These are phyloP conservation scores for Crambe crambe DNA, from an alignment of 37 sponge, comb jelly and placozoan genomes.

Conservation along the genomic window DNA sequence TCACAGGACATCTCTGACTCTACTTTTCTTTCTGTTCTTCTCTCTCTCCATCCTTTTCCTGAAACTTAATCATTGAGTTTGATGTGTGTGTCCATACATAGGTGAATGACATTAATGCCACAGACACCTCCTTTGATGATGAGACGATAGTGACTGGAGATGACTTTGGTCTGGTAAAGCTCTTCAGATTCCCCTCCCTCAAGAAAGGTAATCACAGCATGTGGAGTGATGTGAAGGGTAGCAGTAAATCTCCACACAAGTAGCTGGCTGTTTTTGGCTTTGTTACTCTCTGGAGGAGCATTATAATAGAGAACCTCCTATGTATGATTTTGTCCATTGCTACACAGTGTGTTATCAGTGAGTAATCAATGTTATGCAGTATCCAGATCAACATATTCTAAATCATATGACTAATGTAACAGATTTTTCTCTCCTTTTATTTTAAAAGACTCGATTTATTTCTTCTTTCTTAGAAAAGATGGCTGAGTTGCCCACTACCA, in stretches of 20 bases:
- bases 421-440: too few relatives aligned
- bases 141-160: slow-evolving; percentile 91
- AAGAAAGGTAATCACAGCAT: slow-evolving; percentile 78
- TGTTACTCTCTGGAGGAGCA: too few relatives aligned
- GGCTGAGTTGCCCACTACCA: background rate
- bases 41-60: background rate
- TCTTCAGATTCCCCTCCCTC: slow-evolving; percentile 87
- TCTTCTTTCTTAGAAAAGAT: background rate
- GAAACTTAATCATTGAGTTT: background rate
- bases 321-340: too few relatives aligned
- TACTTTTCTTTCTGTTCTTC: background rate
- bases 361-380: too few relatives aligned
- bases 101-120: slow-evolving; percentile 89
- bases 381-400: too few relatives aligned
- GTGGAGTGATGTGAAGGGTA: too few relatives aligned
- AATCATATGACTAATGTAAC: too few relatives aligned
- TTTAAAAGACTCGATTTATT: background rate
- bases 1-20: background rate
- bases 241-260: too few relatives aligned
- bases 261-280: too few relatives aligned
- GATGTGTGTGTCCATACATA: background rate
- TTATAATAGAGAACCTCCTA: too few relatives aligned
- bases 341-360: too few relatives aligned
- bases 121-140: slow-evolving; percentile 70
- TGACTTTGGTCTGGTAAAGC: slow-evolving; percentile 97